These are phyloP conservation scores for Zosterops hypoxanthus DNA, from an alignment of 2,113 vertebrate genomes.

Conservation along the genomic window DNA sequence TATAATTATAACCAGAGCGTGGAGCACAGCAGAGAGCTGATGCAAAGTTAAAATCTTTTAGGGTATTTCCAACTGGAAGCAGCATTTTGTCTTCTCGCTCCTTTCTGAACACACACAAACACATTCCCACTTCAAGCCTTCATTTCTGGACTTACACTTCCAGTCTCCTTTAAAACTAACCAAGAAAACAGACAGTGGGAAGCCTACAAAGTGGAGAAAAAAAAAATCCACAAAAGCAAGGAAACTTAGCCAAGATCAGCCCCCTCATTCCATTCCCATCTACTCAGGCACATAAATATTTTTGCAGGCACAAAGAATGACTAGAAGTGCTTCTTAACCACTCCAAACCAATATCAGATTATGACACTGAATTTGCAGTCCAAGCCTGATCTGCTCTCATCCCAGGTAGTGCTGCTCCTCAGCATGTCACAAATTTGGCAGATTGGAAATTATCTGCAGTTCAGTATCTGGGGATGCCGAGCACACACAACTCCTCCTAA, in stretches of 20 bases:
- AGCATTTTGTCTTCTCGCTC: neutral
- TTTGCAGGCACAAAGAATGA: constrained; percentile 13
- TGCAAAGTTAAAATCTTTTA: neutral
- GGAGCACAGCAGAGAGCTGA: neutral
- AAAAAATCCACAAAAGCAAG: neutral
- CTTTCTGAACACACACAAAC: neutral
- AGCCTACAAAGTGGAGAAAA: neutral
- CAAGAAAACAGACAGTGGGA: constrained; percentile 4
- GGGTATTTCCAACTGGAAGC: neutral
- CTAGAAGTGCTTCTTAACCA: neutral
- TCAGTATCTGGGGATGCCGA: neutral
- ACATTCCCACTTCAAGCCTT: neutral
- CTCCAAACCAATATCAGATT: neutral
- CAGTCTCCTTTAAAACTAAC: neutral
- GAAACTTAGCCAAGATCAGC: neutral
- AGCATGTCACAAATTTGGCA: neutral
- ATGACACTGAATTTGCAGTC: neutral
- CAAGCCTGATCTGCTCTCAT: neutral
- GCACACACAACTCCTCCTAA: neutral
- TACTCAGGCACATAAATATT: constrained; percentile 23
- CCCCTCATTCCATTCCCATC: constrained; percentile 22
- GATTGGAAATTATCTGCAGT: neutral
- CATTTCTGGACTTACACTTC: neutral
- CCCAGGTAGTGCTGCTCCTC: neutral
- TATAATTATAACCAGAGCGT: neutral